Evolutionary conservation across 2,797 vertebrate genomes (phyloP).

Genomic region (Onychomys arenicola): DNA sequence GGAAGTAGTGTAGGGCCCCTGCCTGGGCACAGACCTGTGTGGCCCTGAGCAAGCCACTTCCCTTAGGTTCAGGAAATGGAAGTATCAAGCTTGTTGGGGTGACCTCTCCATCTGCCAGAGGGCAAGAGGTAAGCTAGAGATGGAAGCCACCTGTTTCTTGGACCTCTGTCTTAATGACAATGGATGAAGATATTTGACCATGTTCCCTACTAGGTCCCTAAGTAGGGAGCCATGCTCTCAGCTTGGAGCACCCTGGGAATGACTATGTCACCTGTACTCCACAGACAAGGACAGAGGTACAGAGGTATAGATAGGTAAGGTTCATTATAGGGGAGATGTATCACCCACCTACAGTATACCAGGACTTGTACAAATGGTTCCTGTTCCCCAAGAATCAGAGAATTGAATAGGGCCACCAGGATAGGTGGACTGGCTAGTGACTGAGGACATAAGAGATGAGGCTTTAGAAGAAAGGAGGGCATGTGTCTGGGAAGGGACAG

Average conservation of each 20-base stretch:
- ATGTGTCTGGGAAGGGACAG: not conserved
- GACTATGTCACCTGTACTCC: not conserved
- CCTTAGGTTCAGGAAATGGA: not conserved
- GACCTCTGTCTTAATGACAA: not conserved
- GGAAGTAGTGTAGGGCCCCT: not conserved
- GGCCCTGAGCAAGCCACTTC: not conserved
- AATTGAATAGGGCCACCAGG: not conserved
- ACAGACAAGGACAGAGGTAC: not conserved
- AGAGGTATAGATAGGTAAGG: not conserved
- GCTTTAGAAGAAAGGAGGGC: not conserved
- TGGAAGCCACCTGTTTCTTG: not conserved
- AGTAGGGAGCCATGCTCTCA: not conserved
- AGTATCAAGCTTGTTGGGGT: rapidly evolving
- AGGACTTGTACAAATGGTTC: too few relatives aligned
- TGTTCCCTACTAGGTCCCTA: not conserved
- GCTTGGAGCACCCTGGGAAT: not conserved
- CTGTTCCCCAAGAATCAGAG: not conserved
- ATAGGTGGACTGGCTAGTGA: not conserved
- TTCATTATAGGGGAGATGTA: not conserved
- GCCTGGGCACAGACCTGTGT: not conserved
- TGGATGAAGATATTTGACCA: not conserved
- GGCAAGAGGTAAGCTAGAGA: not conserved
- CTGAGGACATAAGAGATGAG: not conserved
- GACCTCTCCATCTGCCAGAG: not conserved
- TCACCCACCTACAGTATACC: not conserved